Conservation (phyloP, 2,888 invertebrate genomes). For the Zhuqinia jingwanae region DNA sequence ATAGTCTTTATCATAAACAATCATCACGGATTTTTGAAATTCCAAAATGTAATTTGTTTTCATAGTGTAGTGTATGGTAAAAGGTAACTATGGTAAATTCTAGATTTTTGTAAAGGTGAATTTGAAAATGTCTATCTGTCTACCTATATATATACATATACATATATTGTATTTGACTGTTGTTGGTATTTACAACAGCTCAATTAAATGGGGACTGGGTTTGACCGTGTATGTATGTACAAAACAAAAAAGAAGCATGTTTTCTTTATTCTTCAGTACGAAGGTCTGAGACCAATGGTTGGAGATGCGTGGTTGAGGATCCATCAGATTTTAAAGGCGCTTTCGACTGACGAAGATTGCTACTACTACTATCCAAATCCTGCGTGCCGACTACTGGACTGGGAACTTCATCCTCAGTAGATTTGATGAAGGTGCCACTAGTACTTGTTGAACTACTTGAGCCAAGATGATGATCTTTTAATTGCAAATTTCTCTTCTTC, state of each 20-base stretch:
- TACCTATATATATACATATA: slow-evolving; percentile 8
- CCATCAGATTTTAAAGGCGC: slow-evolving; percentile 46
- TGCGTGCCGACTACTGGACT: slow-evolving; percentile 33
- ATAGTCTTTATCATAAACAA: background rate
- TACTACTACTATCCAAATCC: background rate
- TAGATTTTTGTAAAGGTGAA: background rate
- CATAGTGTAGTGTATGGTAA: background rate
- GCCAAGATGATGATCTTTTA: slow-evolving; percentile 44
- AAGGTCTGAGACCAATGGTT: slow-evolving; percentile 69
- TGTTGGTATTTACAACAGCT: background rate
- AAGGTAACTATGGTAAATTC: slow-evolving; percentile 61
- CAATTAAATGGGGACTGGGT: background rate
- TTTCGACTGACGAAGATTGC: background rate
- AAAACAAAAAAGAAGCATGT: background rate
- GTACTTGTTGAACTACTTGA: slow-evolving; percentile 18
- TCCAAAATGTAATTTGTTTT: background rate
- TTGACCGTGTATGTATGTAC: slow-evolving; percentile 33
- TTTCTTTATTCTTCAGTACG: slow-evolving; percentile 58
- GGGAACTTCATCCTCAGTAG: background rate
- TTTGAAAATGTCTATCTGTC: background rate
- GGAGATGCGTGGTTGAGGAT: slow-evolving; percentile 64
- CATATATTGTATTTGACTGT: too few species aligned
- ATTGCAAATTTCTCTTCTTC: slow-evolving; percentile 56
- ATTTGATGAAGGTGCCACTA: slow-evolving; percentile 5
- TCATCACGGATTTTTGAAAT: background rate